These are phyloP conservation scores for Heliothis virescens DNA, from an alignment of 1,140 invertebrate genomes.

Conservation along the genomic window DNA sequence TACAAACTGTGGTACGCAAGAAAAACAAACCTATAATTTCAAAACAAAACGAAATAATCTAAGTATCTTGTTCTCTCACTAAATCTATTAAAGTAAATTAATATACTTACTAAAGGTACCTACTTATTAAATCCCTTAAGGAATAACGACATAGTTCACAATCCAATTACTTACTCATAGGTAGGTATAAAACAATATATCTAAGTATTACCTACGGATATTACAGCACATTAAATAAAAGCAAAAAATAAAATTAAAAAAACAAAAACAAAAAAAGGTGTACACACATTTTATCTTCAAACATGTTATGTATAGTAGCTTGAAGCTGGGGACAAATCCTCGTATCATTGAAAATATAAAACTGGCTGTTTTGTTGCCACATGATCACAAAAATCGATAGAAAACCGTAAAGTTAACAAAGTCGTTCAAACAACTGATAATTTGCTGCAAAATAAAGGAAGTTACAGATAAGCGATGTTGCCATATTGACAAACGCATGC, in stretches of 20 bases:
- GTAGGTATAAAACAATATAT: no score
- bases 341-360: slow-evolving; percentile 67
- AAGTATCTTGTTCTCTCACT: no score
- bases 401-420: slow-evolving; percentile 11
- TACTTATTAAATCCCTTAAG: no score
- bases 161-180: no score
- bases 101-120: no score
- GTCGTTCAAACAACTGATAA: slow-evolving; percentile 70
- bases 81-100: no score
- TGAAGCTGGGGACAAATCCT: slow-evolving; percentile 58
- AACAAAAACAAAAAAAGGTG: slow-evolving; percentile 59
- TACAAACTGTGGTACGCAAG: no score
- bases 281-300: slow-evolving; percentile 81
- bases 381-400: slow-evolving; percentile 54
- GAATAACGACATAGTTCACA: no score
- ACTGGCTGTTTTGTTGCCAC: slow-evolving; percentile 65
- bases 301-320: slow-evolving; percentile 52
- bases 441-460: slow-evolving; percentile 71
- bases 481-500: slow-evolving; percentile 18
- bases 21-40: no score
- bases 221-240: not conserved
- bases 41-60: no score
- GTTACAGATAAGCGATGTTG: slow-evolving; percentile 64
- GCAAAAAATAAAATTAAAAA: not conserved
- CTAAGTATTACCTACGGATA: not conserved